phyloP scores from a whole-genome alignment of 1,140 invertebrate species.

The Nasonia giraulti region DNA sequence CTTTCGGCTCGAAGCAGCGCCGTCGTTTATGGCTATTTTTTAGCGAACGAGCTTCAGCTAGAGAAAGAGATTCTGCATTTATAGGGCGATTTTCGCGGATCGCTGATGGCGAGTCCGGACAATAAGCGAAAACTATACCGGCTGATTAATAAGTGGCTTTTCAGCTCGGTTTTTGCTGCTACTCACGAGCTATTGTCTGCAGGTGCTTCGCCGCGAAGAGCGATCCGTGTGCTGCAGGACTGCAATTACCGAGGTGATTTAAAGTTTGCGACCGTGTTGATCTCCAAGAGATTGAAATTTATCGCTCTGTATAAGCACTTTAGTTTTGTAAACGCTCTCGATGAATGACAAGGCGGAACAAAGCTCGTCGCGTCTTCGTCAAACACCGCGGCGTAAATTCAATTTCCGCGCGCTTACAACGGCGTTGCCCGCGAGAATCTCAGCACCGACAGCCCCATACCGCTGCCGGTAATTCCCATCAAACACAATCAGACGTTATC shows the following conservation, averaged over 20 bases:
- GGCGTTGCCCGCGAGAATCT: background rate
- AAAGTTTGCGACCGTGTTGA: background rate
- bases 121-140: background rate
- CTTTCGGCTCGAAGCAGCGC: background rate
- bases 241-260: background rate
- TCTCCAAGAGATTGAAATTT: background rate
- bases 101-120: background rate
- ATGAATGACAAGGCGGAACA: background rate
- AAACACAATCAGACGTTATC: conserved; percentile 8
- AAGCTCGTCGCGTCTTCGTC: background rate
- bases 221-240: background rate
- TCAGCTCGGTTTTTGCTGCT: background rate
- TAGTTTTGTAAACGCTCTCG: background rate
- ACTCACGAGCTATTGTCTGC: too few species aligned
- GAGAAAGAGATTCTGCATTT: conserved; percentile 1
- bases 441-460: background rate
- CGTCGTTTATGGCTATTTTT: background rate
- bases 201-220: background rate
- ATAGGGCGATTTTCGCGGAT: conserved; percentile 13
- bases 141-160: background rate
- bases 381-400: background rate
- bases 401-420: background rate
- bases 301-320: background rate
- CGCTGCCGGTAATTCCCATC: background rate
- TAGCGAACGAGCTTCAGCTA: background rate